Evolutionary conservation across 2,888 invertebrate species (phyloP).

Genomic region (Elmis aenea): DNA sequence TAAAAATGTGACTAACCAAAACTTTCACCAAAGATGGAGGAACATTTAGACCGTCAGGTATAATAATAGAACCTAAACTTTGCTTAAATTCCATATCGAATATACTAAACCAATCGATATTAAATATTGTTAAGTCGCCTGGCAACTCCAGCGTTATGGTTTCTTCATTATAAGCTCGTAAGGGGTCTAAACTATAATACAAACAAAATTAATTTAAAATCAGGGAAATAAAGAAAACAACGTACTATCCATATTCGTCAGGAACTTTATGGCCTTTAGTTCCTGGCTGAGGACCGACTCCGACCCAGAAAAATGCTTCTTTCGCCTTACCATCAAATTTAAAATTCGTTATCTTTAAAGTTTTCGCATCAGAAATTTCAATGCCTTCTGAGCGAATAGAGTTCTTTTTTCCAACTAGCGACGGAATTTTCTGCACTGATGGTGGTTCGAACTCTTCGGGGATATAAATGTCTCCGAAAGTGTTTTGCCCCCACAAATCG

Average conservation of each 20-base stretch:
- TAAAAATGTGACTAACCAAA: conserved; percentile 38
- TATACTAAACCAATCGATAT: conserved; percentile 79
- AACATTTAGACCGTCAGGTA: conserved; percentile 78
- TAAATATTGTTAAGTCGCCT: conserved; percentile 75
- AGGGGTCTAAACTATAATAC: conserved; percentile 65
- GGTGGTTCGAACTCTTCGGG: conserved; percentile 90
- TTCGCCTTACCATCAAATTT: conserved; percentile 72
- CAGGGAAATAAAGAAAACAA: conserved; percentile 26
- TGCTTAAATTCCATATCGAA: conserved; percentile 66
- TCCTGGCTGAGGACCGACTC: conserved; percentile 82
- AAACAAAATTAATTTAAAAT: background rate
- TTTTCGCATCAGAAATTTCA: conserved; percentile 74
- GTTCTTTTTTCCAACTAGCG: conserved; percentile 57
- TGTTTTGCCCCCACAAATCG: conserved; percentile 79
- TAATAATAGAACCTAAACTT: conserved; percentile 68
- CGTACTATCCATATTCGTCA: conserved; percentile 91
- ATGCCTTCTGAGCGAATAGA: conserved; percentile 68
- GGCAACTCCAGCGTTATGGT: conserved; percentile 72
- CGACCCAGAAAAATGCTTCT: conserved; percentile 82
- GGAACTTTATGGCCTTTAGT: conserved; percentile 77
- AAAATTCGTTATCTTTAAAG: conserved; percentile 70
- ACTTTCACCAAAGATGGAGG: conserved; percentile 76
- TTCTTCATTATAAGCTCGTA: conserved; percentile 67
- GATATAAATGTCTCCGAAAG: conserved; percentile 84
- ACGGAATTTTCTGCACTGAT: conserved; percentile 54